Base-by-base conservation (phyloP, 2,888 invertebrate species). In the Conistra vaccinii region DNA sequence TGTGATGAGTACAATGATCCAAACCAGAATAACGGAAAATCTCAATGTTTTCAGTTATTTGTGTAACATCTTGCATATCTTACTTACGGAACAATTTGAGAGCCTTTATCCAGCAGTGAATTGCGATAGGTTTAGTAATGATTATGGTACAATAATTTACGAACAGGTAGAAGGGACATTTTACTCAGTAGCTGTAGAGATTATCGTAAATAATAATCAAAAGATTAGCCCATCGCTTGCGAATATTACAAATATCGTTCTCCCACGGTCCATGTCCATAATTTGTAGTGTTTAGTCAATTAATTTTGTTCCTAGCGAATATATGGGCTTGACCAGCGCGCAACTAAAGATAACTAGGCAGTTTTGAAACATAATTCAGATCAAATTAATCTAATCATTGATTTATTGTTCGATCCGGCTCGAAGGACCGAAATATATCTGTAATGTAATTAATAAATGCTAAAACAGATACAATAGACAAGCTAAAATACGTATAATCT, bases 241-340 rank as follows among this genome's bases (percentile, higher is more conserved):
- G 73, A 82, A 85, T 77, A 82, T 70, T 51, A 68, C 69, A 48
- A 82, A 67, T 82, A 83, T 57, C n/a, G n/a, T 63, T 69, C 82
- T 83, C 82, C 69, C 82, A 86, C 84, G 75, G 68, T 67, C 67
- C n/a, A 48, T 29, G 75, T 57, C 48, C 26, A 70, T 73, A 77
- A 77, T 83, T 82, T 72, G 63, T 53, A 45, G 20, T 62, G 53
- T 68, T 77, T 73, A 48, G 51, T 63, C 83, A 77, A 70, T 85
- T 45, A 20, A 84, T 81, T 69, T 55, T 65, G 65, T 61, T 60
- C 23, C 66, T 61, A 57, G 61, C 69, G 45, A 51, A 85, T 81
- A 39, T 58, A 70, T 60, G 20, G 45, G 39, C 32, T 29, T 72
- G 42, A 80, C 75, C 81, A 60, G 55, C 35, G n/a, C 35, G 29